Conservation (phyloP, 2,888 invertebrate genomes). For the Leucania comma region DNA sequence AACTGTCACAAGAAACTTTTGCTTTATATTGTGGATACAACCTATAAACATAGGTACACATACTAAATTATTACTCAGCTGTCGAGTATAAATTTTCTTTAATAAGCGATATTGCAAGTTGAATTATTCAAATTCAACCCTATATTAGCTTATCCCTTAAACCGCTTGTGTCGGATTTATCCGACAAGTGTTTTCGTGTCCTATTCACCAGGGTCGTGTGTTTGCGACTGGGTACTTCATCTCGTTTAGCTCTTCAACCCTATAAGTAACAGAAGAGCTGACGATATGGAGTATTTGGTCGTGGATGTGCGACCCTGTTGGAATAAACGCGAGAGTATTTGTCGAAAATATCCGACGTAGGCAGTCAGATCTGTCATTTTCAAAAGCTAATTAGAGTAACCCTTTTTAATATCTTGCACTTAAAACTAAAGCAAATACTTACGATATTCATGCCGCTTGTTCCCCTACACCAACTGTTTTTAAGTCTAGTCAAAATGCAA, state of each 20-base stretch:
- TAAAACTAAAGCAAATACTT: constrained; percentile 67
- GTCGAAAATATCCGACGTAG: too few species aligned
- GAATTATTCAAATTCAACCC: neutral
- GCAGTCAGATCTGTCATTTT: neutral
- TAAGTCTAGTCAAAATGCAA: constrained; percentile 77
- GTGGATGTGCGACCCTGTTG: too few species aligned
- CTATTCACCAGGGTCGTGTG: too few species aligned
- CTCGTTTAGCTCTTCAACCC: too few species aligned
- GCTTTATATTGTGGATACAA: neutral
- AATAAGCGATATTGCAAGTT: neutral
- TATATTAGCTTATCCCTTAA: neutral
- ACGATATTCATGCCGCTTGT: constrained; percentile 75
- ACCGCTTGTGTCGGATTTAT: too few species aligned
- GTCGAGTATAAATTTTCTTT: neutral
- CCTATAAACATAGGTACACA: neutral
- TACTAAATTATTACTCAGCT: neutral
- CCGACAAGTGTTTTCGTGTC: too few species aligned
- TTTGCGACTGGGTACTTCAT: too few species aligned
- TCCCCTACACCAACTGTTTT: constrained; percentile 88
- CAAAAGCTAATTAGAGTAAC: constrained; percentile 55
- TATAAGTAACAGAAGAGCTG: too few species aligned
- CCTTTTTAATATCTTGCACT: constrained; percentile 43
- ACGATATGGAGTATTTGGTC: too few species aligned
- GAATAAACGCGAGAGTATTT: too few species aligned
- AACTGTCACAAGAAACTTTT: neutral